These are phyloP conservation scores for Laothoe populi DNA, from an alignment of 2,888 invertebrate species.

Conservation along the genomic window DNA sequence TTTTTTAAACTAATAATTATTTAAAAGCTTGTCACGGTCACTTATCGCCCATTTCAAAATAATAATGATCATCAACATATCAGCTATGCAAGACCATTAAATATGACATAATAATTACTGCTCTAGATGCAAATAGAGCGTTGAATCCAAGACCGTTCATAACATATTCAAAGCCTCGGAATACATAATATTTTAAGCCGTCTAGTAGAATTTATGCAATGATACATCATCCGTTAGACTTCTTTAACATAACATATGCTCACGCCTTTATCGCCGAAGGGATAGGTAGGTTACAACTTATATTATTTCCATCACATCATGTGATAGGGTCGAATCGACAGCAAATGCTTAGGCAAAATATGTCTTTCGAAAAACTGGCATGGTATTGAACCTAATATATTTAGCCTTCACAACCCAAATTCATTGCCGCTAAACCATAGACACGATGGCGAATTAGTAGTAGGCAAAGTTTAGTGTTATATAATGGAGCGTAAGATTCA, in stretches of 20 bases:
- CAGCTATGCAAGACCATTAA: background rate
- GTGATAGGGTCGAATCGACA: too few species aligned
- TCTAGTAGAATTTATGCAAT: conserved; percentile 3
- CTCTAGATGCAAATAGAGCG: conserved; percentile 14
- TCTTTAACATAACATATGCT: background rate
- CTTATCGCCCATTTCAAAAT: background rate
- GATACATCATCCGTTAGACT: background rate
- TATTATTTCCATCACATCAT: too few species aligned
- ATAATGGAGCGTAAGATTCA: conserved; percentile 6
- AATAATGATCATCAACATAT: conserved; percentile 12
- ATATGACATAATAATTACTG: conserved; percentile 18
- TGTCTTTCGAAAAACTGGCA: too few species aligned
- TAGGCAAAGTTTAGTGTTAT: background rate
- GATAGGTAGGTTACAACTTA: background rate
- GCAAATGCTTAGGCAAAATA: too few species aligned
- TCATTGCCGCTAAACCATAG: background rate
- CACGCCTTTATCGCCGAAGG: background rate
- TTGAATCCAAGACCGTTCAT: conserved; percentile 18
- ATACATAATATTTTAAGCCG: background rate
- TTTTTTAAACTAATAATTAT: background rate
- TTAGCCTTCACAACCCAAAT: background rate
- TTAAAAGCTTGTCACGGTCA: background rate
- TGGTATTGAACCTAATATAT: too few species aligned
- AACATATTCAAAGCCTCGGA: conserved; percentile 9
- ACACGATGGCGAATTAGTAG: background rate